Base-by-base conservation (phyloP, 1,140 invertebrate species). In the Bombus huntii region DNA sequence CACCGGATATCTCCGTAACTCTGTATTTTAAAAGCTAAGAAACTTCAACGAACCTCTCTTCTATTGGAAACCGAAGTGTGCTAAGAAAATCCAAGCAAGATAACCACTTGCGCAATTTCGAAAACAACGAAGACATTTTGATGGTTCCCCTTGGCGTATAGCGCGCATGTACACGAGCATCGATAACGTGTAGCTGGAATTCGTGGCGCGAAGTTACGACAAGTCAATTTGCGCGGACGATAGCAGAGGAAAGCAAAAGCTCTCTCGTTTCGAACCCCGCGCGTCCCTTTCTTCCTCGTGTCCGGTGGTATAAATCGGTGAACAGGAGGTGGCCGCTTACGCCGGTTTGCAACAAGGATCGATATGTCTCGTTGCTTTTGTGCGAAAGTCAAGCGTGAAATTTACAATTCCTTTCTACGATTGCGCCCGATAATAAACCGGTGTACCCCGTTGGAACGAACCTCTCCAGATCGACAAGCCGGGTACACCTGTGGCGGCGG, bases 401-500 rank as follows among this genome's bases (percentile, higher is more conserved):
- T 81, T 81, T 81, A 85, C 84, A 85, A 75, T 81, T 75, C 79
- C 79, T 66, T 74, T 57, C 44, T 59, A 39, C 65, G 70, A 73
- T 66, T 85, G 78, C 70, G 53, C 84, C 59, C 77, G 71, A 85
- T 81, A 81, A 85, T 85, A 85, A 85, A 81, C 83, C 79, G 68
- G 77, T 53, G 59, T 37, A 72, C 44, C 75, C 42, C 65, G 65
- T 37, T 81, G 44, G 73, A 76, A 53, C 78, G 76, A 77, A 88
- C 66, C 57, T 82, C 72, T 79, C 39, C 85, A 91, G 90, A 90
- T 94, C 91, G 93, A 94, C 93, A 93, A 94, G 87, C 93, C 93
- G 92, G 93, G 93, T 91, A 94, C 93, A 81, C 93, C 93, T 91
- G 92, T 93, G 91, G 92, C 90, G 89, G 93, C 89, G 88, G 91